phyloP scores from a whole-genome alignment of 2,113 vertebrate species.

The Glareola pratincola region DNA sequence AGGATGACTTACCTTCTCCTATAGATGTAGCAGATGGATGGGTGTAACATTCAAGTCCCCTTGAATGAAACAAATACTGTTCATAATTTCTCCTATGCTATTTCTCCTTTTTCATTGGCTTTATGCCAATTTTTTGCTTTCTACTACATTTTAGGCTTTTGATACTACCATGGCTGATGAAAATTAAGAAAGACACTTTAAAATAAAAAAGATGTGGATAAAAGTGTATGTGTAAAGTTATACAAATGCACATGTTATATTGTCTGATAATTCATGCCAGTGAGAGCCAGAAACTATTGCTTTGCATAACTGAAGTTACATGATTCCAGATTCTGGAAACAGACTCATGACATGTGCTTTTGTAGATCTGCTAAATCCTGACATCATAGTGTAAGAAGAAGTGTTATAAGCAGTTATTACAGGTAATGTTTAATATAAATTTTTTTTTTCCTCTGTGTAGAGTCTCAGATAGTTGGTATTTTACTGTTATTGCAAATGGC shows the following conservation, averaged over 20 bases:
- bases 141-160: slow-evolving; percentile 54
- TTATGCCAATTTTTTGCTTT: slow-evolving; percentile 65
- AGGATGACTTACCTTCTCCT: not conserved
- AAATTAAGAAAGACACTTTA: slow-evolving; percentile 64
- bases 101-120: slow-evolving; percentile 58
- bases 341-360: not conserved
- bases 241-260: not conserved
- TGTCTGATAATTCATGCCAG: not conserved
- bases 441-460: not conserved
- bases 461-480: not conserved
- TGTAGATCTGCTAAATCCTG: not conserved
- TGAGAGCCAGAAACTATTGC: not conserved
- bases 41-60: slow-evolving; percentile 8
- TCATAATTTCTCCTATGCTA: slow-evolving; percentile 40
- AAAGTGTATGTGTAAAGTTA: not conserved
- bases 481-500: not conserved
- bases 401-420: not conserved
- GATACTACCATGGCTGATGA: slow-evolving; percentile 39
- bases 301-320: not conserved
- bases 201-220: slow-evolving; percentile 48
- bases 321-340: not conserved
- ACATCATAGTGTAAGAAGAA: not conserved
- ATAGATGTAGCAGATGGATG: not conserved
- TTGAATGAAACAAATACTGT: slow-evolving; percentile 44
- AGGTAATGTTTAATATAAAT: not conserved